phyloP scores from a whole-genome alignment of 1,140 invertebrate genomes.

The Diachasma alloeum region DNA sequence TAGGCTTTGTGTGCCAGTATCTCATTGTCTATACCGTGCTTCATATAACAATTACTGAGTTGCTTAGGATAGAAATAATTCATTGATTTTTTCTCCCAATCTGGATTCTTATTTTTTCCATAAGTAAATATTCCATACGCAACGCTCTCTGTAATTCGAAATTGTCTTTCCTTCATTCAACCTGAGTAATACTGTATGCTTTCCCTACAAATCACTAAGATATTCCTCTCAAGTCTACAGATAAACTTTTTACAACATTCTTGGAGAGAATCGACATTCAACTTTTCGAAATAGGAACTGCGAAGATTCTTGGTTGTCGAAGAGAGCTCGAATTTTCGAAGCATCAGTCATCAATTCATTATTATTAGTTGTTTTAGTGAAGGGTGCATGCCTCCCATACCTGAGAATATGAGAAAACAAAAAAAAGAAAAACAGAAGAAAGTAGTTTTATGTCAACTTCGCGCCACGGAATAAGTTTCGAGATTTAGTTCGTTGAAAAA shows the following conservation, averaged over 20 bases:
- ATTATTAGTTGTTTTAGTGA: not conserved
- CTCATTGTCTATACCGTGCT: no score
- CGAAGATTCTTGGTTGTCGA: not conserved
- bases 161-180: conserved; percentile 9
- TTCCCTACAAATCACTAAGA: not conserved
- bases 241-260: not conserved
- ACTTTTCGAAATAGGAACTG: not conserved
- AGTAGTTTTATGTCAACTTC: no score
- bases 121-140: conserved; percentile 20
- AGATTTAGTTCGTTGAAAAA: no score
- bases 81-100: conserved; percentile 26
- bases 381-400: no score
- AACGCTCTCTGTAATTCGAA: conserved; percentile 7
- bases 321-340: not conserved
- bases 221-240: not conserved
- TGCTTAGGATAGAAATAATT: conserved; percentile 19
- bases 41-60: not conserved
- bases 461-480: no score
- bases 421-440: no score
- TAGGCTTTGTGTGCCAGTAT: no score
- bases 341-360: not conserved
- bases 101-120: conserved; percentile 15
- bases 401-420: no score
- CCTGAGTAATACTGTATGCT: not conserved
- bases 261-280: not conserved